These are phyloP conservation scores for Drosophila kikkawai DNA, from an alignment of 1,140 invertebrate species.

Conservation along the genomic window DNA sequence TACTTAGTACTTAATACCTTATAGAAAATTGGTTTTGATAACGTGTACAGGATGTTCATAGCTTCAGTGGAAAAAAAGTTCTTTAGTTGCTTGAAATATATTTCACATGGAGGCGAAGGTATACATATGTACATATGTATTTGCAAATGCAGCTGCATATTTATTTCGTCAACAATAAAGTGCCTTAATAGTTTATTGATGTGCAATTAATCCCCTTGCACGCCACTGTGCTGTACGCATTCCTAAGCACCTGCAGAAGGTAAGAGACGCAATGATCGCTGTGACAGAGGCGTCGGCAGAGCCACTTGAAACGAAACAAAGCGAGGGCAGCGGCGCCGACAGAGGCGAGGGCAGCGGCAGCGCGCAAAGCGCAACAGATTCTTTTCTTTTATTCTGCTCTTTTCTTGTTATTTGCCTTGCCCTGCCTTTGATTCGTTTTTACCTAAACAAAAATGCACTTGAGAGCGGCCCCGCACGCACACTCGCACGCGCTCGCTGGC, in stretches of 20 bases:
- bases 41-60: neutral
- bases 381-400: conserved; percentile 66
- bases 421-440: conserved; percentile 80
- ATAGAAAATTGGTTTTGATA: neutral
- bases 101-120: neutral
- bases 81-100: neutral
- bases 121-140: no score
- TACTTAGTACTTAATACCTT: neutral
- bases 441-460: conserved; percentile 82
- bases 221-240: conserved; percentile 56
- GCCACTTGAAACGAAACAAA: conserved; percentile 79
- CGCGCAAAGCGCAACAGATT: conserved; percentile 78
- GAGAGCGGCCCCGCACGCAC: conserved; percentile 58
- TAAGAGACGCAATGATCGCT: conserved; percentile 48
- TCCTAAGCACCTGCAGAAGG: conserved; percentile 72
- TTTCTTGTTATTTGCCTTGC: conserved; percentile 79
- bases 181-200: neutral
- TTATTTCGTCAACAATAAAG: neutral
- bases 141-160: neutral
- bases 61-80: neutral
- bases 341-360: conserved; percentile 42
- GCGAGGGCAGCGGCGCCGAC: conserved; percentile 32
- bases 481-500: conserved; percentile 13
- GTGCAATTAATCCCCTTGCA: neutral
- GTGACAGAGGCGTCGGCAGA: conserved; percentile 29